Evolutionary conservation across 92 coral and sea anemone species (phyloP), one percentile per base, ranked within the genome.

Genomic region (Porites divaricata): DNA sequence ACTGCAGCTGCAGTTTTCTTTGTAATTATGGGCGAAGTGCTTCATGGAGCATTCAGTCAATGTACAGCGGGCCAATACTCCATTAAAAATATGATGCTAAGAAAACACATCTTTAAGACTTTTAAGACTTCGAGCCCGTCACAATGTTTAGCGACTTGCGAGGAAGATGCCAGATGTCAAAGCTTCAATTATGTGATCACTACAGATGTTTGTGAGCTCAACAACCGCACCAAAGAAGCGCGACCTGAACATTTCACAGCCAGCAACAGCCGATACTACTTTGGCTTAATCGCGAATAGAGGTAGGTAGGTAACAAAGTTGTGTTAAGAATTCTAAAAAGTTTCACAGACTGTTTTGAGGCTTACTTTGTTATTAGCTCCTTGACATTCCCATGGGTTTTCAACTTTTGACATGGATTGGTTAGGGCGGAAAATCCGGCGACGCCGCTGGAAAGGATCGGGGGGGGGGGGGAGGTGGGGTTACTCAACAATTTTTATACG

Each of bases 131-230:
- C 61, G 4, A 45, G 49, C 22, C 12, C 48, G 10, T 7, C 48
- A 1, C 14, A 20, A 22, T 77, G 81, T 13, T 9, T 35, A 41
- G 13, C 12, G 41, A 6, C 9, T 56, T 77, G 81, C 20, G n/a
- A 77, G 58, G 25, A 63, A 1, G 67, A 77, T 20, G 52, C 10
- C 28, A 45, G 81, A 45, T 77, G 81, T 16, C 81, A 77, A 59
- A 77, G 81, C 20, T 4, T 77, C 12, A 77, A 77, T 63, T 77
- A 77, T 70, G 81, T 77, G 59, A 63, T 77, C 10, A 62, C 13
- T 21, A 54, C n/a, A 61, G 12, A 14, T 13, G n/a, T 61, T 0
- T 77, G 81, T 13, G 81, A 77, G 21, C 21, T 77, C 16, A 77
- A 62, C 56, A 48, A 64, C 57, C 57, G 81, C 14, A 62, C 81